phyloP scores from a whole-genome alignment of 2,888 invertebrate species.

The Drosophila formosana region DNA sequence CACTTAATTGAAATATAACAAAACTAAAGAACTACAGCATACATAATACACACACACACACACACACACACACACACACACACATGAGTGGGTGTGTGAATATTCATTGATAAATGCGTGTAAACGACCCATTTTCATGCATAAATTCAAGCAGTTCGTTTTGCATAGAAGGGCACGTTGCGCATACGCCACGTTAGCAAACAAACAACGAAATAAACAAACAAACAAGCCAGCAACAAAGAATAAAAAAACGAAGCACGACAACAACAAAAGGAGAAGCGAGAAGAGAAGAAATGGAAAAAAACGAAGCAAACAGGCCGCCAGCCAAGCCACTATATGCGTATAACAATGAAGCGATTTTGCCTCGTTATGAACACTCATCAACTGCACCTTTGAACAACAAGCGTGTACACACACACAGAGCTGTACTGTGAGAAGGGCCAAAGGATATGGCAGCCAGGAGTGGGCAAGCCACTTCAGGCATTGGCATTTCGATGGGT shows the following conservation, averaged over 20 bases:
- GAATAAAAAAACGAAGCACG: conserved; percentile 17
- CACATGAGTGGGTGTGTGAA: conserved; percentile 3
- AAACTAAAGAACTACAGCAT: conserved; percentile 30
- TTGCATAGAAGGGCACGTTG: conserved; percentile 63
- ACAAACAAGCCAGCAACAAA: conserved; percentile 44
- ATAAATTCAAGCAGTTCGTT: conserved; percentile 53
- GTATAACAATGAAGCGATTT: conserved; percentile 81
- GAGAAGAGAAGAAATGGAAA: conserved; percentile 20
- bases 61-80: no score
- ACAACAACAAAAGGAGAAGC: conserved; percentile 5
- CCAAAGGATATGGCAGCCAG: conserved; percentile 30
- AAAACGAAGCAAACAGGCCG: conserved; percentile 50
- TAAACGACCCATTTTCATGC: conserved; percentile 63
- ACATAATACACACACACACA: neutral
- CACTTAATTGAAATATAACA: conserved; percentile 62
- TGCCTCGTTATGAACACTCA: conserved; percentile 81
- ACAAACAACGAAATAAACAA: conserved; percentile 61
- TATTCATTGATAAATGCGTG: conserved; percentile 66
- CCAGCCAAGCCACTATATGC: conserved; percentile 48
- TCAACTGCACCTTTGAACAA: conserved; percentile 81
- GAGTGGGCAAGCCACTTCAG: conserved; percentile 50
- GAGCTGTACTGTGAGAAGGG: neutral
- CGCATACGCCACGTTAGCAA: conserved; percentile 72
- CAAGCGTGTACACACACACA: conserved; percentile 33
- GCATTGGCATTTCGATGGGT: conserved; percentile 10